Base-by-base conservation (phyloP, 2,797 vertebrate genomes). In the Neoniphon sammara region DNA sequence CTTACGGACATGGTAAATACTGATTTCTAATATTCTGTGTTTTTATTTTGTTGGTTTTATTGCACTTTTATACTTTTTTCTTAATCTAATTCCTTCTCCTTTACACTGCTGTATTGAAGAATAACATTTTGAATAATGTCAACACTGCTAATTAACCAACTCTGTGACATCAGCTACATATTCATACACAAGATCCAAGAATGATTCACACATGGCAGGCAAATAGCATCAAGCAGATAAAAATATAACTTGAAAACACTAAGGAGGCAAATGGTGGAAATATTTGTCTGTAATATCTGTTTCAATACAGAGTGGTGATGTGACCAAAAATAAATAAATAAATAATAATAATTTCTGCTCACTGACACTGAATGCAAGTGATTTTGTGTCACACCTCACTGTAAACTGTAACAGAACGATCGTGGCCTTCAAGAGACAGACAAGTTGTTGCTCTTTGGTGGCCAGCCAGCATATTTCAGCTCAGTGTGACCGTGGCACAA, bases 401-500 rank as follows among this genome's bases (percentile, higher is more conserved):
- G 36, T 8, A 10, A 39, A 54, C 21, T 25, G n/a, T 54, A 42
- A 59, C 47, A 5, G 52, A 64, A 70, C 49, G 39, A 73, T 52
- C 18, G 21, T 10, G 10, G 56, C 44, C n/a, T 66, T 75, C 0
- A 39, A 34, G 59, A 49, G 69, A 61, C 62, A 77, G 56, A 36
- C 39, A 23, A 44, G 15, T 61, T 46, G n/a, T 57, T 36, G 20
- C 23, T 25, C 30, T 73, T 57, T 23, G 21, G 47, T 39, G 64
- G 34, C 63, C 67, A 61, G 64, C 50, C 76, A 64, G 12, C 21
- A 67, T 34, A 21, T 66, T 69, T 73, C 25, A 71, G 5, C 55
- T 46, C 54, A 14, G 15, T 12, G 0, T 47, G 67, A 25, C 17
- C 9, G 12, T 21, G 46, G 10, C 5, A 39, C 20, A 67, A 8